These are phyloP conservation scores for Hypolimnas misippus DNA, from an alignment of 2,888 invertebrate species.

Conservation along the genomic window DNA sequence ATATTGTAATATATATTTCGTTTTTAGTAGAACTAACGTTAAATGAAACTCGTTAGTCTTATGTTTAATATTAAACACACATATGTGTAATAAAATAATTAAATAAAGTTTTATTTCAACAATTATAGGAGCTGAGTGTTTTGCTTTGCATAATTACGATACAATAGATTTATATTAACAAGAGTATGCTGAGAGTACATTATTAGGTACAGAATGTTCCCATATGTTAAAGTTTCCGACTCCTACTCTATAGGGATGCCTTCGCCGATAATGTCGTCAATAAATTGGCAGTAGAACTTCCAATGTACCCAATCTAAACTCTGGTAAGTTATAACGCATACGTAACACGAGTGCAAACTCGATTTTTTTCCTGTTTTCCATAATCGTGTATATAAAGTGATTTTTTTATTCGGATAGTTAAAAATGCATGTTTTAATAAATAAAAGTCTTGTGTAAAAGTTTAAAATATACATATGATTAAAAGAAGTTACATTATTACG, in stretches of 20 bases:
- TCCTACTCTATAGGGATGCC: slow-evolving; percentile 61
- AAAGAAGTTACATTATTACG: too few relatives aligned
- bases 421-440: not conserved
- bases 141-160: slow-evolving; percentile 9
- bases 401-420: not conserved
- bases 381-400: not conserved
- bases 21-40: too few relatives aligned
- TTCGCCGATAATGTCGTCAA: slow-evolving; percentile 65
- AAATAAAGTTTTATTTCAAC: not conserved
- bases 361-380: slow-evolving; percentile 6
- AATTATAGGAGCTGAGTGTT: not conserved
- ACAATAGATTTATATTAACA: slow-evolving; percentile 18
- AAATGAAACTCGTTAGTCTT: too few relatives aligned
- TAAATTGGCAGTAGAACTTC: slow-evolving; percentile 71
- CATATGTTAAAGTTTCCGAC: slow-evolving; percentile 58
- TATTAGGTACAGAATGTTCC: slow-evolving; percentile 52
- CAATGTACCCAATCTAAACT: slow-evolving; percentile 59
- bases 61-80: too few relatives aligned
- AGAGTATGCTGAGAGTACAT: slow-evolving; percentile 43
- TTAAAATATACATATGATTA: too few relatives aligned
- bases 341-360: slow-evolving; percentile 15
- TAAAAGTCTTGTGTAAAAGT: too few relatives aligned
- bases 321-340: slow-evolving; percentile 49
- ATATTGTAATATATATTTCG: too few relatives aligned
- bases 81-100: too few relatives aligned